These are phyloP conservation scores for Yponomeuta malinellus DNA, from an alignment of 2,888 invertebrate species.

Conservation along the genomic window DNA sequence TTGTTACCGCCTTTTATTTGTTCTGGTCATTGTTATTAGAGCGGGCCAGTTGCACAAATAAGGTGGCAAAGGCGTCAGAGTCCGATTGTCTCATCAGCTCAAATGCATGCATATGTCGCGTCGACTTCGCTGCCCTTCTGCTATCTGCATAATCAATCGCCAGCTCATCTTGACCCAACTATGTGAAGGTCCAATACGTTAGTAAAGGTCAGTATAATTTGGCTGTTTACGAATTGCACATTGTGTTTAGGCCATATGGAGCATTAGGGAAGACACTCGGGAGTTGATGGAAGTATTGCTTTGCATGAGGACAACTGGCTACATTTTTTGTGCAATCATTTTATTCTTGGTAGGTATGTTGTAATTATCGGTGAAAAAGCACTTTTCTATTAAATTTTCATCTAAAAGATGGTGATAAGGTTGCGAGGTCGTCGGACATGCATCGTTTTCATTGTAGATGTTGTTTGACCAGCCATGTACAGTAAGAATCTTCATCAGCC, in stretches of 20 bases:
- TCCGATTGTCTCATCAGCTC: constrained; percentile 63
- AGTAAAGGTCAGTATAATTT: constrained; percentile 20
- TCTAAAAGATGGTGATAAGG: no score
- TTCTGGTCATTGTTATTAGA: not conserved
- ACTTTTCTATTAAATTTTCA: no score
- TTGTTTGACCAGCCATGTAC: no score
- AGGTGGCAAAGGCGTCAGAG: constrained; percentile 40
- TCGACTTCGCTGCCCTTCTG: constrained; percentile 60
- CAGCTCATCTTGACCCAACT: constrained; percentile 34
- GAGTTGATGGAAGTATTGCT: constrained; percentile 56
- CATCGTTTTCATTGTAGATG: no score
- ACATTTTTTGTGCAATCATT: constrained; percentile 45
- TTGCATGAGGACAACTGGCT: constrained; percentile 66
- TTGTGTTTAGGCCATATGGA: constrained; percentile 68
- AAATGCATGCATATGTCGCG: constrained; percentile 74
- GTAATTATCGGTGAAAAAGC: no score
- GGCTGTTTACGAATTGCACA: constrained; percentile 55
- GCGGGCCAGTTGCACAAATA: constrained; percentile 54
- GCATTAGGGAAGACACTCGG: constrained; percentile 70
- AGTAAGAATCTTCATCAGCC: no score
- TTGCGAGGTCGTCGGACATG: no score
- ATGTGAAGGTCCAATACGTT: constrained; percentile 18
- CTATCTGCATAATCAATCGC: constrained; percentile 46
- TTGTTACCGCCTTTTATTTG: not conserved
- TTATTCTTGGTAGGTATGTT: not conserved